A percentile compares a stretch with the other conserved stretches of the same genome.
These are phyloP conservation scores for Acipenser transmontanus DNA, from an alignment of 2,797 vertebrate genomes.

Conservation along the genomic window DNA sequence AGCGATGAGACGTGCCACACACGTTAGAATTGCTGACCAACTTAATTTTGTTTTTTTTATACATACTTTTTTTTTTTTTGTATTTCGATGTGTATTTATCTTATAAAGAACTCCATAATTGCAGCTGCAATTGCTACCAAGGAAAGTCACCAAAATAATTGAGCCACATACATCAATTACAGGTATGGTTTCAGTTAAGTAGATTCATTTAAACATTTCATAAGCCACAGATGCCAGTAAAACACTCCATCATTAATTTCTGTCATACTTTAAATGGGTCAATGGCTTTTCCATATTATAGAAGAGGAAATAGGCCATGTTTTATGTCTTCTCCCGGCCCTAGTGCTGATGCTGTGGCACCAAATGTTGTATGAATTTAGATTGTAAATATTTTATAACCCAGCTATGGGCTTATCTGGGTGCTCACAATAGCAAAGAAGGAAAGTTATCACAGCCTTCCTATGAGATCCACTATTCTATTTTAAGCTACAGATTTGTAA, in stretches of 20 bases:
- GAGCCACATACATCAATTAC: not conserved
- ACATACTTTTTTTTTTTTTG: not conserved
- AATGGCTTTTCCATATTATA: not conserved
- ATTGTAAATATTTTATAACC: too few relatives aligned
- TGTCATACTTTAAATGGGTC: not conserved
- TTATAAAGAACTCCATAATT: not conserved
- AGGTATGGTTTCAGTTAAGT: conserved; percentile 2
- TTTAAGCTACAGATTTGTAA: too few relatives aligned
- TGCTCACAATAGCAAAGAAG: too few relatives aligned
- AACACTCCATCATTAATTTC: not conserved
- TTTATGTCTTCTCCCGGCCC: not conserved
- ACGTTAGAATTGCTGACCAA: not conserved
- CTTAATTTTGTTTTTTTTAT: conserved; percentile 5
- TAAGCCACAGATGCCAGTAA: not conserved
- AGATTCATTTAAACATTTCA: not conserved
- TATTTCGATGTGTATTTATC: not conserved
- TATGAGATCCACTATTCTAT: too few relatives aligned
- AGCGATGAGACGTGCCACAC: not conserved
- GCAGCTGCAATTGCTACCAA: not conserved
- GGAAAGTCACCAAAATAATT: not conserved
- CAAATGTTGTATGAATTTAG: too few relatives aligned
- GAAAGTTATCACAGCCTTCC: too few relatives aligned
- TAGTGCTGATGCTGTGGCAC: too few relatives aligned
- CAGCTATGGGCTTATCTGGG: too few relatives aligned
- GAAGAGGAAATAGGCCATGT: not conserved